These are phyloP conservation scores for Acrossocheilus fasciatus DNA, from an alignment of 2,797 vertebrate species.

Conservation along the genomic window DNA sequence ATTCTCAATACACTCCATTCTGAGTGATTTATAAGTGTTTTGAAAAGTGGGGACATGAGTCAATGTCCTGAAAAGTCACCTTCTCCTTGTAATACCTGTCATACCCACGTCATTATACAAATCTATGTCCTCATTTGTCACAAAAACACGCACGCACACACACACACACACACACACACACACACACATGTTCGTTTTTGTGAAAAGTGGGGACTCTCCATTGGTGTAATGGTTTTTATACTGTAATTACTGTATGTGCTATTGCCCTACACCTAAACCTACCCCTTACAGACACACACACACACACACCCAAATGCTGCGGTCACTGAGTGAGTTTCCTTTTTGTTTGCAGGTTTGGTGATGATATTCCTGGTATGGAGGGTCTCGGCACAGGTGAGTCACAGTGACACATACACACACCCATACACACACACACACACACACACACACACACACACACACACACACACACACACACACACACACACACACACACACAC, in stretches of 20 bases:
- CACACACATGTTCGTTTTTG: no score
- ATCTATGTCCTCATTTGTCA: no score
- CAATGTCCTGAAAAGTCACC: no score
- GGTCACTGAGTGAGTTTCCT: background rate
- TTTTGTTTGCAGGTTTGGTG: constrained; percentile 84
- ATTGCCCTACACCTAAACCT: no score
- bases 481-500: background rate
- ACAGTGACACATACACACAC: background rate
- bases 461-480: background rate
- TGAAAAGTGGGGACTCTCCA: no score
- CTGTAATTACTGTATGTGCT: no score
- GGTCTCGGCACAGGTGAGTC: constrained; percentile 85
- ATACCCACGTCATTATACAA: no score
- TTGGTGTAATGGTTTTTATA: no score
- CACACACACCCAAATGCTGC: background rate
- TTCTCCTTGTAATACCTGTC: no score
- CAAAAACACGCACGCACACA: background rate
- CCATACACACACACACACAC: background rate
- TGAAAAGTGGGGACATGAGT: no score
- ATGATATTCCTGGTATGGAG: constrained; percentile 98
- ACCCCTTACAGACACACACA: background rate
- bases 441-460: constrained; percentile 14
- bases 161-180: background rate
- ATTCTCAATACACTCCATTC: no score
- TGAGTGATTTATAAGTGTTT: no score